Evolutionary conservation across 2,113 vertebrate species (phyloP).

Genomic region (Tapirus terrestris): DNA sequence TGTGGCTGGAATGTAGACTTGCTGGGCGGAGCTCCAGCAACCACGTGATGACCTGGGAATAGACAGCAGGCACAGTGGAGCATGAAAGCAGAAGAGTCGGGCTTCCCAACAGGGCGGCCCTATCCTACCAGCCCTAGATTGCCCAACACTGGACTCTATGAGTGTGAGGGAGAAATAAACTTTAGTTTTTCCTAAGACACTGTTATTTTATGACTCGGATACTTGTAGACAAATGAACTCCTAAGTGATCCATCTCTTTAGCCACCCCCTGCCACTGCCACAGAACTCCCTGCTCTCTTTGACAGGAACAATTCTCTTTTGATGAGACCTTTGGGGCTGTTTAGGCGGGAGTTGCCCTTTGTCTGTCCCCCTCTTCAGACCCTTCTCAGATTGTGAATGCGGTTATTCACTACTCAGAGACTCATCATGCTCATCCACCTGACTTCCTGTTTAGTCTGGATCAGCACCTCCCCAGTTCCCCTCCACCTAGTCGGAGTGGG

Average conservation of each 20-base stretch:
- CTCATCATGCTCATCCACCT: not conserved
- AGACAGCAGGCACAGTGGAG: not conserved
- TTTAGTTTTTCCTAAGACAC: not conserved
- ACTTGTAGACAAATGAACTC: not conserved
- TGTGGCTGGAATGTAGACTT: not conserved
- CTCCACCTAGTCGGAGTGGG: not conserved
- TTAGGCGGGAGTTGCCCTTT: not conserved
- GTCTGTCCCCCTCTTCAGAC: too few species aligned
- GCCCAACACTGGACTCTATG: not conserved
- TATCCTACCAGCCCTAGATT: not conserved
- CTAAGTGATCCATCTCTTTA: not conserved
- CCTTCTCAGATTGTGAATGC: not conserved
- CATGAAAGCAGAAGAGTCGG: not conserved
- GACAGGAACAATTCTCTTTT: not conserved
- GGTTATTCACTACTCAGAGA: not conserved
- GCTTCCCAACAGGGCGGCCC: not conserved
- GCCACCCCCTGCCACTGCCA: not conserved
- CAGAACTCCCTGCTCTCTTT: not conserved
- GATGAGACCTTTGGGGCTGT: not conserved
- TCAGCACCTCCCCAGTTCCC: rapidly evolving
- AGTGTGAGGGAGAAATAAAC: not conserved
- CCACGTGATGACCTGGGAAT: not conserved
- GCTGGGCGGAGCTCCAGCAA: not conserved
- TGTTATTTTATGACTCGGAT: not conserved
- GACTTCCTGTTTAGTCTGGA: not conserved